Evolutionary conservation across 2,888 invertebrate genomes (phyloP).

Genomic region (Acanthosepion lycidas): DNA sequence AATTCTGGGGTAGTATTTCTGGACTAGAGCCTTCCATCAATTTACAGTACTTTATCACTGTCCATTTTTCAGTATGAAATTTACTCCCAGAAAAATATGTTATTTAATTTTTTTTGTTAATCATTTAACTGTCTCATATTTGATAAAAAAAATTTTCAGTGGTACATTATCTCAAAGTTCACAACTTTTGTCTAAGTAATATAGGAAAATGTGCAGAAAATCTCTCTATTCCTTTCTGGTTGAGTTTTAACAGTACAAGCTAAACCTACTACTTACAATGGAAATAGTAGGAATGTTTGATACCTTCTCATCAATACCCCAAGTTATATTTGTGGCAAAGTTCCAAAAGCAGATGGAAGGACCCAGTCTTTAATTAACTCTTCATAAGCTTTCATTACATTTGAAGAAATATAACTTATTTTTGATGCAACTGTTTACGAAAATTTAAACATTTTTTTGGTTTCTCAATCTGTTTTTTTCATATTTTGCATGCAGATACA

Average conservation of each 20-base stretch:
- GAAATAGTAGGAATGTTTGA: not conserved
- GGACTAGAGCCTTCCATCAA: not conserved
- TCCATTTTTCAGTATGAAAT: not conserved
- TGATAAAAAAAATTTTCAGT: not conserved
- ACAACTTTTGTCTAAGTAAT: not conserved
- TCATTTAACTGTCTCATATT: not conserved
- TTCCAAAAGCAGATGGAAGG: not conserved
- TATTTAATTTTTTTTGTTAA: not conserved
- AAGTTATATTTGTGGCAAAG: not conserved
- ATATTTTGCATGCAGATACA: constrained; percentile 33
- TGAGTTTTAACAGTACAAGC: not conserved
- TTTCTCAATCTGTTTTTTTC: not conserved
- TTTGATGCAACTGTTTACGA: not conserved
- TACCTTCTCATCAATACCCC: not conserved
- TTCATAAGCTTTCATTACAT: not conserved
- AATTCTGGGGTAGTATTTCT: not conserved
- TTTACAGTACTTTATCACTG: not conserved
- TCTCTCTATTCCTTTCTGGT: not conserved
- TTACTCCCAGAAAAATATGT: not conserved
- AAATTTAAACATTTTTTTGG: not conserved
- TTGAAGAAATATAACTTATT: not conserved
- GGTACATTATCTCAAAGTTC: not conserved
- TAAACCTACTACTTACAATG: not conserved
- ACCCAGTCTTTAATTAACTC: not conserved
- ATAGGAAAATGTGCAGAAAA: too few relatives aligned